Evolutionary conservation across 2,797 vertebrate genomes (phyloP).

Genomic region (Rhyacichthys aspro): DNA sequence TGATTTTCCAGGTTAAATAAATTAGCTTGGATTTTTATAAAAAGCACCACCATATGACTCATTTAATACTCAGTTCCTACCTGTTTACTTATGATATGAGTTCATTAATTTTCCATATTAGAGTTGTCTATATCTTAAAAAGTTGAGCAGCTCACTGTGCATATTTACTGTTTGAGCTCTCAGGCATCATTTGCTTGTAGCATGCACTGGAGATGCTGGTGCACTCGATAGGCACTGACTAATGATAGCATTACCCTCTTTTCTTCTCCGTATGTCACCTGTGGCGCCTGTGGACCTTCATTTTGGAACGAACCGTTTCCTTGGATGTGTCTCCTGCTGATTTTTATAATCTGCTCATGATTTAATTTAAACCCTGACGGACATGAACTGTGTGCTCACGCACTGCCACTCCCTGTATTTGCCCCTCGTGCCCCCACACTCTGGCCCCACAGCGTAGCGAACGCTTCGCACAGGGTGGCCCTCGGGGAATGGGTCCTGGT

Average conservation of each 20-base stretch:
- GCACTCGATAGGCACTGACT: conserved; percentile 86
- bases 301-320: conserved; percentile 99
- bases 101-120: too few relatives aligned
- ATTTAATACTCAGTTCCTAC: too few relatives aligned
- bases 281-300: conserved; percentile 99
- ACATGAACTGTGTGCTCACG: conserved; percentile 78
- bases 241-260: conserved; percentile 99
- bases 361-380: conserved; percentile 69
- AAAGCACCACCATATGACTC: too few relatives aligned
- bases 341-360: conserved; percentile 73
- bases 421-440: conserved; percentile 49
- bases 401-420: conserved; percentile 76
- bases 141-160: too few relatives aligned
- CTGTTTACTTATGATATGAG: too few relatives aligned
- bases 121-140: too few relatives aligned
- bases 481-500: conserved; percentile 91
- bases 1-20: too few relatives aligned
- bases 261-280: conserved; percentile 99
- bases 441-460: conserved; percentile 91
- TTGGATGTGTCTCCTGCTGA: conserved; percentile 85
- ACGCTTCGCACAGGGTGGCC: conserved; percentile 94
- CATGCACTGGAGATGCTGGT: conserved; percentile 78
- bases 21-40: too few relatives aligned
- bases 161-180: conserved; percentile 7
- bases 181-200: conserved; percentile 54